Evolutionary conservation across 2,113 vertebrate species (phyloP).

Genomic region (Hydropotes inermis): DNA sequence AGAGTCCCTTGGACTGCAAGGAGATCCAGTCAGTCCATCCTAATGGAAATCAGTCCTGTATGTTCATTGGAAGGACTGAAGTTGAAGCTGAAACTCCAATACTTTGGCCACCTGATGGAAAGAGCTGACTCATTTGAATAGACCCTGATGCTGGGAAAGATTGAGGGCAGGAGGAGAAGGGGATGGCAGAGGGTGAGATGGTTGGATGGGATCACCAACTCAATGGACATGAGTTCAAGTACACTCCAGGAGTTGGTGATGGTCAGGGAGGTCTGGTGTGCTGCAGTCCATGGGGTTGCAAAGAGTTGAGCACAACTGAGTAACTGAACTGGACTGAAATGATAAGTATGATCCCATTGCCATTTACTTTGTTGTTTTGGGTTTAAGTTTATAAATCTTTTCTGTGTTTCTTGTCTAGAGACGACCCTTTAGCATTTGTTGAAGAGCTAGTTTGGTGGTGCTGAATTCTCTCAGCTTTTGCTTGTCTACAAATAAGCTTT

Average conservation of each 20-base stretch:
- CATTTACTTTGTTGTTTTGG: background rate
- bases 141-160: background rate
- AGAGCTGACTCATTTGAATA: background rate
- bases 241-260: background rate
- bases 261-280: background rate
- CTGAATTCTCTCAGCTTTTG: background rate
- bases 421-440: background rate
- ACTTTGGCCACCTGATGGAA: background rate
- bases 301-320: background rate
- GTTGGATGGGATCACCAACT: background rate
- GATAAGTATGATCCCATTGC: accelerated
- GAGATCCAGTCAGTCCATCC: background rate
- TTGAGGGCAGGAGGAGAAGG: background rate
- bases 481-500: background rate
- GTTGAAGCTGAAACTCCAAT: background rate
- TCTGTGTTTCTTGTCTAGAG: background rate
- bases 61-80: background rate
- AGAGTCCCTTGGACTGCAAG: background rate
- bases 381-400: background rate
- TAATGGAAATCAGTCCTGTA: background rate
- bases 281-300: background rate
- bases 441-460: background rate
- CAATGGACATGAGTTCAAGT: background rate
- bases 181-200: background rate
- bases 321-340: background rate